Conservation (phyloP, 1,140 invertebrate genomes). For the Acromyrmex echinatior region DNA sequence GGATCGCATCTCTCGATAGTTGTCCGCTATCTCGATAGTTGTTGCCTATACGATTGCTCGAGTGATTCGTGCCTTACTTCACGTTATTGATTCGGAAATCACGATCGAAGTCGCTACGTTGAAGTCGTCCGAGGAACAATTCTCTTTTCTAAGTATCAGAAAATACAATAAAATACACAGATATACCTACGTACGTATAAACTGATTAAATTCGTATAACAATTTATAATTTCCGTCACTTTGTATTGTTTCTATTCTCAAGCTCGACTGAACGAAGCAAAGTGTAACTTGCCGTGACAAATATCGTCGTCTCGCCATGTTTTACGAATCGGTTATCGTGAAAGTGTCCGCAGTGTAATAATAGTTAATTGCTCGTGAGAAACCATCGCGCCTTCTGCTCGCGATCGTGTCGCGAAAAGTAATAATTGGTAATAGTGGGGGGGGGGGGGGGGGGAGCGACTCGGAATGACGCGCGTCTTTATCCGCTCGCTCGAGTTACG, state of each 20-base stretch:
- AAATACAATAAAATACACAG: neutral
- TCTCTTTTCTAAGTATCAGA: neutral
- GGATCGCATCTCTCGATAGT: no score
- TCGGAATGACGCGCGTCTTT: neutral
- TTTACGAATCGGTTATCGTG: neutral
- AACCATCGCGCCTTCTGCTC: neutral
- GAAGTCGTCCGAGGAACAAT: neutral
- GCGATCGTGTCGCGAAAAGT: neutral
- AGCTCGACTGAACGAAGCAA: neutral
- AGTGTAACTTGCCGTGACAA: neutral
- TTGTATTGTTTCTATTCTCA: neutral
- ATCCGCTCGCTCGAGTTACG: neutral
- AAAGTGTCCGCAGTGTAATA: neutral
- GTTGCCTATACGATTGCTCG: neutral
- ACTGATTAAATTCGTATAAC: neutral
- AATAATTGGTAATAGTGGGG: no score
- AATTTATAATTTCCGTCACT: neutral
- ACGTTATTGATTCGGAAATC: neutral
- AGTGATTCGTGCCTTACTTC: neutral
- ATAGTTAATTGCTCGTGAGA: neutral
- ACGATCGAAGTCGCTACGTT: neutral
- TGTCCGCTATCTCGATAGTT: no score
- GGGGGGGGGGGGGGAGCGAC: neutral
- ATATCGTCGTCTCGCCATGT: neutral
- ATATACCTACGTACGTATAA: neutral